These are phyloP conservation scores for Myotis planiceps DNA, from an alignment of 2,797 vertebrate species.

Conservation along the genomic window DNA sequence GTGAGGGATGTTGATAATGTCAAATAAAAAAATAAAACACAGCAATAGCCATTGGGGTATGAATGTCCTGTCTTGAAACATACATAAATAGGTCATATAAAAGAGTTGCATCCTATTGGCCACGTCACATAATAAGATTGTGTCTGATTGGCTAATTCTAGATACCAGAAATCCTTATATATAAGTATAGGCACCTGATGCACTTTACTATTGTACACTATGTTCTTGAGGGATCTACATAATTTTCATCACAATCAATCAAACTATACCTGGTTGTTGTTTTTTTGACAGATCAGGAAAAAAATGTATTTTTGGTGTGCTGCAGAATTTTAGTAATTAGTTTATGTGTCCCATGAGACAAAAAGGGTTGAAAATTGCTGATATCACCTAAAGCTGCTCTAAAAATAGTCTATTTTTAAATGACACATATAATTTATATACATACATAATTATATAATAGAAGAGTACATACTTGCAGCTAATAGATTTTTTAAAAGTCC, in stretches of 20 bases:
- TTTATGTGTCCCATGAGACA: neutral
- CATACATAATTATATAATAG: neutral
- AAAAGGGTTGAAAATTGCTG: neutral
- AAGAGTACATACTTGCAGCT: neutral
- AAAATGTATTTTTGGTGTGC: neutral
- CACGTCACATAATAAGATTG: too few species aligned
- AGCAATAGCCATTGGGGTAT: too few species aligned
- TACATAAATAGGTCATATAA: too few species aligned
- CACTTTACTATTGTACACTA: neutral
- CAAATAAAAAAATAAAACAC: too few species aligned
- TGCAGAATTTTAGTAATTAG: neutral
- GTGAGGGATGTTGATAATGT: neutral
- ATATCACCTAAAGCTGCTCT: neutral
- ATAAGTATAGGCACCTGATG: neutral
- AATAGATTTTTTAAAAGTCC: neutral
- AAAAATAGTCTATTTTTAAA: neutral
- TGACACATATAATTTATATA: neutral
- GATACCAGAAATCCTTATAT: neutral
- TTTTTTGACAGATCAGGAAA: neutral
- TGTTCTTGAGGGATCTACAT: neutral
- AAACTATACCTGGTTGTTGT: neutral
- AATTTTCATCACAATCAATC: neutral
- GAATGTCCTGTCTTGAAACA: too few species aligned
- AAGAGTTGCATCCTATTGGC: too few species aligned
- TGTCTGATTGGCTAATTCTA: neutral